Percentiles rank a stretch among this genome's conserved stretches.
These are phyloP conservation scores for Bufo gargarizans DNA, from an alignment of 2,113 vertebrate species.

Conservation along the genomic window DNA sequence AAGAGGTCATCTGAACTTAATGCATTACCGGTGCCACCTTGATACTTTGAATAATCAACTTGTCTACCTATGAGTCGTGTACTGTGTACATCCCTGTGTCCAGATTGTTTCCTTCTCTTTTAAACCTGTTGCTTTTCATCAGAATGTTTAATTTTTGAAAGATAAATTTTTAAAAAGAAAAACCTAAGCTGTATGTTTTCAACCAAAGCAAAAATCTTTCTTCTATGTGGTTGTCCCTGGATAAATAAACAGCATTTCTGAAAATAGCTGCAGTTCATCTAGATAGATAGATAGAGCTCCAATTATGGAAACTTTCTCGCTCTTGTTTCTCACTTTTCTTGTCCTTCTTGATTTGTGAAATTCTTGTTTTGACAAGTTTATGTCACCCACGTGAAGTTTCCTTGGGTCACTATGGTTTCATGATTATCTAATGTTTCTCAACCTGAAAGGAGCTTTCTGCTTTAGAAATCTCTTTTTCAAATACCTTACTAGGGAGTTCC, in stretches of 20 bases:
- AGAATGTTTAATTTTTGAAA: conserved; percentile 14
- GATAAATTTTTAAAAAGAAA: conserved; percentile 37
- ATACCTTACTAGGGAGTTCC: background rate
- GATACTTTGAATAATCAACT: background rate
- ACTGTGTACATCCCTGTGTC: background rate
- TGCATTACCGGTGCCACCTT: background rate
- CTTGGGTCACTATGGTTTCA: background rate
- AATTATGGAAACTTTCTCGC: conserved; percentile 44
- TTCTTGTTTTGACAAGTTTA: conserved; percentile 1
- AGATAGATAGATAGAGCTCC: conserved; percentile 4
- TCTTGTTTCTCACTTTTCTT: conserved; percentile 6
- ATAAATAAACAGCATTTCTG: conserved; percentile 49
- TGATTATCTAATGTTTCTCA: background rate
- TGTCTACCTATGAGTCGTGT: background rate
- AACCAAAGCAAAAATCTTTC: conserved; percentile 15
- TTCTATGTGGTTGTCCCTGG: conserved; percentile 8
- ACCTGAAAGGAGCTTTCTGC: background rate
- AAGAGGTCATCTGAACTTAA: background rate
- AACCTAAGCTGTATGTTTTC: conserved; percentile 21
- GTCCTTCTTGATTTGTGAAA: conserved; percentile 11
- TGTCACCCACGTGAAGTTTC: background rate
- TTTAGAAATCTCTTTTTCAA: background rate
- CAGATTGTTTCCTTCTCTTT: background rate
- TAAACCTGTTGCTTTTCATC: background rate
- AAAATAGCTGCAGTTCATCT: conserved; percentile 22